Conservation (phyloP, 2,113 vertebrate species). For the Dicerorhinus sumatrensis region DNA sequence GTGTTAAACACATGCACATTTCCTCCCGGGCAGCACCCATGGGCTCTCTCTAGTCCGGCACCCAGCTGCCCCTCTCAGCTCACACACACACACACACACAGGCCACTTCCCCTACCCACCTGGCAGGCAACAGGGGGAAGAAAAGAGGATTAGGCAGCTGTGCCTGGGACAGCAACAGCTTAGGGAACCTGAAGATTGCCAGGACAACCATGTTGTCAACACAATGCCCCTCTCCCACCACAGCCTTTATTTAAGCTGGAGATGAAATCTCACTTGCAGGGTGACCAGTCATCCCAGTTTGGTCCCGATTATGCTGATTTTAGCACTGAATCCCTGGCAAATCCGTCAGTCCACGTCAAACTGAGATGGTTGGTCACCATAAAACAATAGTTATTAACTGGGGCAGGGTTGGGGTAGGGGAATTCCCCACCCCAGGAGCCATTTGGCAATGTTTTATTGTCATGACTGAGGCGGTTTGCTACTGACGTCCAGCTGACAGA, state of each 20-base stretch:
- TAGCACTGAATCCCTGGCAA: background rate
- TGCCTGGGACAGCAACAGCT: background rate
- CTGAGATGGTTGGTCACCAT: background rate
- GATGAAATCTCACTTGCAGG: background rate
- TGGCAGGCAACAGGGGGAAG: rapidly evolving
- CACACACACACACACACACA: background rate
- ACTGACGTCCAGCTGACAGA: background rate
- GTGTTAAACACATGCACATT: background rate
- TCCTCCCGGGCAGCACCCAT: rapidly evolving
- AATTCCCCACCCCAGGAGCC: too few species aligned
- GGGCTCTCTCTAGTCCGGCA: background rate
- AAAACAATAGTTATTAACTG: background rate
- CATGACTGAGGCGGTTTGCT: background rate
- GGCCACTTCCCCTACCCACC: background rate
- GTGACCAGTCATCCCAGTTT: background rate
- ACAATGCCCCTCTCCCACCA: background rate
- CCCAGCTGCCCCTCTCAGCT: background rate
- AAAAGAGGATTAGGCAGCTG: background rate
- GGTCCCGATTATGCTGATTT: background rate
- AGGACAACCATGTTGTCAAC: background rate
- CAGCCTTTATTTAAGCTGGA: background rate
- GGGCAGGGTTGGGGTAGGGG: too few species aligned
- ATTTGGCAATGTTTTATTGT: background rate
- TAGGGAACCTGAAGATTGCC: background rate
- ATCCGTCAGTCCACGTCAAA: background rate